Evolutionary conservation across 2,113 vertebrate species (phyloP), one percentile per base, ranked within the genome.

Genomic region (Lipophrys pholis): DNA sequence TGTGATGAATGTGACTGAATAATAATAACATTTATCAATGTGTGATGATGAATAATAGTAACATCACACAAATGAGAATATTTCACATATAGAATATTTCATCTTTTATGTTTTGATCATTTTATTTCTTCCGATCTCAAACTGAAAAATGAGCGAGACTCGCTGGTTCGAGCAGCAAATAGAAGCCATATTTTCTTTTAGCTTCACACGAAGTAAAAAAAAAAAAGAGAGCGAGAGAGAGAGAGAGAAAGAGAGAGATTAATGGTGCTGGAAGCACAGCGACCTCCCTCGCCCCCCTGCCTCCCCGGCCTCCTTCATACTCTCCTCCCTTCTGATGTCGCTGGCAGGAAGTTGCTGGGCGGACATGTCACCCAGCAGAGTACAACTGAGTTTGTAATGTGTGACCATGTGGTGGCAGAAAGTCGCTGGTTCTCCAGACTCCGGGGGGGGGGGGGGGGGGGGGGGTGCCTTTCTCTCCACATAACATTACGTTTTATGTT

Each of bases 331-430:
- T 83, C 84, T 61, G 82, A 89, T 70, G 78, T 83, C 61, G 65
- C 81, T 36, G 49, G 76, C 60, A 89, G 82, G 82, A 90, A 86
- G 87, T 83, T 83, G 84, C 90, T 81, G 79, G 87, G 81, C 85
- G 80, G 83, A 88, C 79, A 74, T 79, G 78, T 88, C 76, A 85
- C 78, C 80, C 67, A 75, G 76, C 80, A 68, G 74, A 91, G 74
- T 67, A 89, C 80, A 87, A 90, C 60, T 82, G 80, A 88, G 84
- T 90, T 88, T 88, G 84, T 88, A 91, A 90, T 87, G 88, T 88
- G 69, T 91, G 86, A 89, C 83, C 83, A 82, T 67, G 77, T 76
- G 82, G 68, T 73, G 65, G 80, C 83, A 84, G 84, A 79, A 63
- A 75, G 49, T 80, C 80, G 78, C 80, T 80, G 2, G 11, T 73